These are phyloP conservation scores for Philotrypesis tridentata DNA, from an alignment of 1,140 invertebrate species.

Conservation along the genomic window DNA sequence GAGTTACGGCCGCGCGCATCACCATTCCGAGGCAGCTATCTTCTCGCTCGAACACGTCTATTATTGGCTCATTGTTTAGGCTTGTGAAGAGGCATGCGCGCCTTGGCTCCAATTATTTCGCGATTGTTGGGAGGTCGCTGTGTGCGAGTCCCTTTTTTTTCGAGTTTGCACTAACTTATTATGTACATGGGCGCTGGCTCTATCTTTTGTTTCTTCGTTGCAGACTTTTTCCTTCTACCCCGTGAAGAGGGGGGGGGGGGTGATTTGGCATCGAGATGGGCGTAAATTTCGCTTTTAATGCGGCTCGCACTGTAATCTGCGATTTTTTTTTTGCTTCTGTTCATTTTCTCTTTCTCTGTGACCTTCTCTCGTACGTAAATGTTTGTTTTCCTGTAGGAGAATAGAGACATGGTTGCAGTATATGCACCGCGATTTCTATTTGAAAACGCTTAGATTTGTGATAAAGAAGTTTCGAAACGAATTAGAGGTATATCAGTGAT, in stretches of 20 bases:
- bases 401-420: no score
- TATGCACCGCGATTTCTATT: no score
- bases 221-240: background rate
- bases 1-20: constrained; percentile 62
- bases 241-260: constrained; percentile 45
- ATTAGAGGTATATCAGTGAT: no score
- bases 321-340: background rate
- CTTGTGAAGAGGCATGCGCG: constrained; percentile 34
- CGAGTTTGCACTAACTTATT: no score
- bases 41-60: background rate
- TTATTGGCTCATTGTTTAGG: constrained; percentile 26
- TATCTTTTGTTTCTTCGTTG: constrained; percentile 48
- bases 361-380: no score
- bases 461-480: no score
- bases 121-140: constrained; percentile 24
- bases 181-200: background rate
- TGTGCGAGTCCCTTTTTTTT: background rate
- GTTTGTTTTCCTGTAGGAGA: background rate
- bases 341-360: background rate
- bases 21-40: constrained; percentile 50
- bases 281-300: constrained; percentile 46
- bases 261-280: constrained; percentile 40
- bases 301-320: background rate
- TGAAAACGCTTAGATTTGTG: no score
- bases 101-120: constrained; percentile 35